Base-by-base conservation (phyloP, 2,888 invertebrate species). In the Euproctis similis region DNA sequence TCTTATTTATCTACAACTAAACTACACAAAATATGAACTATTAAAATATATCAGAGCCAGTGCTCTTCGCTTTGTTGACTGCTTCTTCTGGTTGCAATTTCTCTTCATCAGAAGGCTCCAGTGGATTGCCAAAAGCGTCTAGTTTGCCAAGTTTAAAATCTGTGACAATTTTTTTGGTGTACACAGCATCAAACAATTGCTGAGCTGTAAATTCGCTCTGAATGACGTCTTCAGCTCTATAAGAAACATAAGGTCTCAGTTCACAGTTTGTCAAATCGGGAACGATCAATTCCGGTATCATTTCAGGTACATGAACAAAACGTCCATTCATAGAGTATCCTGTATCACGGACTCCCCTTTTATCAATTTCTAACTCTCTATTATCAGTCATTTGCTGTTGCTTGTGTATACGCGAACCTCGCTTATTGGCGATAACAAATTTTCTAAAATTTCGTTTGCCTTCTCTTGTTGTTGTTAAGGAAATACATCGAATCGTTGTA, bases 231-330 rank as follows among this genome's bases (percentile, higher is more conserved):
- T 88, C 86, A 0, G 89, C 87, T 68, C 88, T 89, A 68, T 98
- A 98, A 0, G 97, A 94, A 0, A 98, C 98, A 56, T 99, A 99
- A 0, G 98, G 96, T 69, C 95, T 96, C 10, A 99, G 75, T 75
- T 91, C 80, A 59, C 92, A 98, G 44, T 86, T 89, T 40, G 87
- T 90, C 12, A 99, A 75, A 68, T 97, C 91, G 0, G 98, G 98
- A 2, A 98, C 97, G 31, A 98, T 89, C 8, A 98, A 65, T 62
- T 97, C 93, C 0, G 98, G 97, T 41, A 95, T 88, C 90, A 91
- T 96, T 85, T 98, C 97, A 1, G 93, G 92, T 2, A 98, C 80
- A 8, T 65, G 51, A 1, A 89, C 67, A 58, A 86, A 92, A 42
- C 85, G 81, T 0, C 87, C 88, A 25, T 87, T 75, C 2, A 87